Conservation (phyloP, 2,888 invertebrate genomes). For the Trichopoda pennipes region DNA sequence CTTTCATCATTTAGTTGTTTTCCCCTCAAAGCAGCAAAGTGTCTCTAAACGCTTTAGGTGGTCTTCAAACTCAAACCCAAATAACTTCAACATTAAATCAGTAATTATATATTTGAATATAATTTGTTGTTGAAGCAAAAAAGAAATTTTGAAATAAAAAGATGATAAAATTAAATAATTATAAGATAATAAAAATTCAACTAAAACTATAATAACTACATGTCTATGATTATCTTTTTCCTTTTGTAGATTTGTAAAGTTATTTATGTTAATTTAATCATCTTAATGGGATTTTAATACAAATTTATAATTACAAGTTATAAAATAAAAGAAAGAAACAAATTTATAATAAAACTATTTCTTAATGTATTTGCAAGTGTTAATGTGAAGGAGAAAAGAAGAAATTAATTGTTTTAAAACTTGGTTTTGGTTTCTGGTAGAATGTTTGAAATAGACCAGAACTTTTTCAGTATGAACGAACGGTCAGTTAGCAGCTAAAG, state of each 20-base stretch:
- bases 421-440: background rate
- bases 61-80: conserved; percentile 54
- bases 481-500: conserved; percentile 51
- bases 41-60: conserved; percentile 56
- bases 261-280: conserved; percentile 68
- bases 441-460: background rate
- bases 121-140: conserved; percentile 50
- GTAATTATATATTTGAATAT: conserved; percentile 66
- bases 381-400: conserved; percentile 6
- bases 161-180: conserved; percentile 9
- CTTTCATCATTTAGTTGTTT: background rate
- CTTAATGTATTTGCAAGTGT: background rate
- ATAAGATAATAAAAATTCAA: conserved; percentile 44
- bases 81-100: conserved; percentile 56
- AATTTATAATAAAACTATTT: conserved; percentile 25
- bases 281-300: conserved; percentile 66
- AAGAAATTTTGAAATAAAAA: conserved; percentile 4
- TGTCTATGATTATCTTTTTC: conserved; percentile 63
- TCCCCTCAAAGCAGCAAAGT: background rate
- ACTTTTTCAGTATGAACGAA: conserved; percentile 6
- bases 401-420: conserved; percentile 42
- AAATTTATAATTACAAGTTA: conserved; percentile 39
- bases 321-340: conserved; percentile 35
- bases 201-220: conserved; percentile 48
- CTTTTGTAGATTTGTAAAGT: conserved; percentile 13